phyloP scores from a whole-genome alignment of 2,797 vertebrate genomes.

The Erpetoichthys calabaricus region DNA sequence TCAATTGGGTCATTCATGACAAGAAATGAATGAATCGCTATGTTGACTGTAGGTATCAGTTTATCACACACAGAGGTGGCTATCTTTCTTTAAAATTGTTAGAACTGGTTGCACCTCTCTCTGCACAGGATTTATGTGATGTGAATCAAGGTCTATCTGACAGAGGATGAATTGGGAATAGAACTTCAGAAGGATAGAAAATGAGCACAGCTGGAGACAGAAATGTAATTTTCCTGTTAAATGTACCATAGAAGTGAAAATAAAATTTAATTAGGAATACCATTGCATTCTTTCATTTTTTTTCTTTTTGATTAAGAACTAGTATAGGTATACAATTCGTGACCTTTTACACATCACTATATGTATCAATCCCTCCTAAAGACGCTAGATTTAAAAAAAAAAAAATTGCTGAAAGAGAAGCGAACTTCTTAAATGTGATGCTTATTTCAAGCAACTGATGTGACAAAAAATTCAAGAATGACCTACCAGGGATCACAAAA shows the following conservation, averaged over 20 bases:
- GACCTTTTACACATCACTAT: conserved; percentile 14
- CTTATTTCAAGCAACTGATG: not conserved
- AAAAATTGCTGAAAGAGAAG: not conserved
- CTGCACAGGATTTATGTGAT: conserved; percentile 15
- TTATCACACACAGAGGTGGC: not conserved
- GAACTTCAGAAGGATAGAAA: conserved; percentile 9
- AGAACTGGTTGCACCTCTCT: not conserved
- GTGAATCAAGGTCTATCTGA: conserved; percentile 20
- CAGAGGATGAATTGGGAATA: conserved; percentile 20
- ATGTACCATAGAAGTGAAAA: conserved; percentile 26
- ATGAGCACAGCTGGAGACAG: conserved; percentile 11
- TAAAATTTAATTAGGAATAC: conserved; percentile 11
- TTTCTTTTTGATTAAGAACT: conserved; percentile 18
- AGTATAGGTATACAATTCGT: conserved; percentile 14
- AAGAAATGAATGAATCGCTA: conserved; percentile 8
- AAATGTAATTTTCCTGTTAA: conserved; percentile 27
- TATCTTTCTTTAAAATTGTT: not conserved
- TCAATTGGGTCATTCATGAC: conserved; percentile 4
- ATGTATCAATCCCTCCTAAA: conserved; percentile 2
- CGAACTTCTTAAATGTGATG: not conserved
- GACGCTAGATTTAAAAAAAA: not conserved
- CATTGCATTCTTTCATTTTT: conserved; percentile 10
- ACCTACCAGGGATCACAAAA: too few species aligned
- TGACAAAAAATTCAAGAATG: not conserved
- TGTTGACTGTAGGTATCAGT: not conserved